Evolutionary conservation across 2,797 vertebrate species (phyloP), one percentile per base, ranked within the genome.

Genomic region (Chrosomus eos): DNA sequence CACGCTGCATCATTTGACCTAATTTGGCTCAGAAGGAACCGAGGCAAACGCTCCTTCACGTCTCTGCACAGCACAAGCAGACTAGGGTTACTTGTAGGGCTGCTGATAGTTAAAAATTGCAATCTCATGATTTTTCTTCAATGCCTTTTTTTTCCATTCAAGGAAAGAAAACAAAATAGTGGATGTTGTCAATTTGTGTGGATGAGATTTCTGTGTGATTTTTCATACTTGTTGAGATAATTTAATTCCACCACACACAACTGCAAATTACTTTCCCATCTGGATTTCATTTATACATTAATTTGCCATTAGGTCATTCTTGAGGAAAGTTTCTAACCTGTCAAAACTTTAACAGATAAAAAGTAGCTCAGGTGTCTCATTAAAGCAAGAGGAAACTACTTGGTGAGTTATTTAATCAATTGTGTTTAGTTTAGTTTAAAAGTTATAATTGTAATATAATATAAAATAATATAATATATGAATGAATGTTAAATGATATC

Each of bases 1-100:
- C 81, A 31, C 71, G 36, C 45, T 19, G 43, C 80, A 76, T 77
- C 70, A 86, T n/a, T 86, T 87, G 84, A 88, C 67, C 82, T 81
- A 76, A 86, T 86, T 82, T 31, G 28, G 71, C 82, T 51, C n/a
- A 38, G 26, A 85, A 9, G 43, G 31, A 85, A 82, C 43, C 14
- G 40, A 26, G 60, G 31, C 64, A 77, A 60, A 73, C 26, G 21
- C 36, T 26, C 48, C 40, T 82, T 78, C n/a, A 19, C 58, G 6
- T 62, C 23, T 6, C 55, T n/a, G 36, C 19, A 26, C 18, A 77
- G 9, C 21, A 77, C 33, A 19, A n/a, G 74, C 58, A 60, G 16
- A 43, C 51, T 38, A 62, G 36, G 8, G 5, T n/a, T 28, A 36
- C 31, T 73, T 23, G 9, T 13, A 23, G 36, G 10, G 19, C 36